phyloP scores from a whole-genome alignment of 2,113 vertebrate genomes.

The Aplodontia rufa region DNA sequence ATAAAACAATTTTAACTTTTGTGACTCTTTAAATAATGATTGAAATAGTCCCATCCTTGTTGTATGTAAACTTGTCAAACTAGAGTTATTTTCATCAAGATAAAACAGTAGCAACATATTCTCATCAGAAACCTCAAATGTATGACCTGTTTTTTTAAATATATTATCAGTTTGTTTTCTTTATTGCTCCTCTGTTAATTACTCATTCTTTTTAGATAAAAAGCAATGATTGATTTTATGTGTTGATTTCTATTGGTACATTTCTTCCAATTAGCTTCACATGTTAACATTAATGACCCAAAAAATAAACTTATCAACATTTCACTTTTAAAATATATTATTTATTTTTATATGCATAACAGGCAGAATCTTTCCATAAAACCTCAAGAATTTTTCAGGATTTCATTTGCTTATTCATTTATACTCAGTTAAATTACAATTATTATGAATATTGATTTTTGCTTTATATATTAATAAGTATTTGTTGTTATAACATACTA shows the following conservation, averaged over 20 bases:
- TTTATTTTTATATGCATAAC: neutral
- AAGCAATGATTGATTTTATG: neutral
- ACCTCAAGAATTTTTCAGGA: neutral
- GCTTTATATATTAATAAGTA: neutral
- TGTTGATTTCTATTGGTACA: neutral
- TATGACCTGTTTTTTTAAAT: neutral
- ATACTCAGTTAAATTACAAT: neutral
- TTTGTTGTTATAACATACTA: neutral
- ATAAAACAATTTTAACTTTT: neutral
- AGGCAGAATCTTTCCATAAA: neutral
- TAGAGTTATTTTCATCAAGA: neutral
- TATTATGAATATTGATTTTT: neutral
- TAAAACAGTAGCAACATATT: neutral
- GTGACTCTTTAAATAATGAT: neutral
- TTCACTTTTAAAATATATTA: neutral
- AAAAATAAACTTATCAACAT: neutral
- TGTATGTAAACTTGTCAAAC: neutral
- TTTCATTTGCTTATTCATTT: neutral
- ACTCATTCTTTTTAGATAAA: neutral
- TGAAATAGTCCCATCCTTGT: neutral
- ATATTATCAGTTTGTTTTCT: neutral
- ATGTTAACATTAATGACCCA: neutral
- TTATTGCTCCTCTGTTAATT: neutral
- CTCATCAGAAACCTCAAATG: neutral
- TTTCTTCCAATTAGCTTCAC: neutral